Evolutionary conservation across 2,888 invertebrate genomes (phyloP).

Genomic region (Cataglyphis albicans): DNA sequence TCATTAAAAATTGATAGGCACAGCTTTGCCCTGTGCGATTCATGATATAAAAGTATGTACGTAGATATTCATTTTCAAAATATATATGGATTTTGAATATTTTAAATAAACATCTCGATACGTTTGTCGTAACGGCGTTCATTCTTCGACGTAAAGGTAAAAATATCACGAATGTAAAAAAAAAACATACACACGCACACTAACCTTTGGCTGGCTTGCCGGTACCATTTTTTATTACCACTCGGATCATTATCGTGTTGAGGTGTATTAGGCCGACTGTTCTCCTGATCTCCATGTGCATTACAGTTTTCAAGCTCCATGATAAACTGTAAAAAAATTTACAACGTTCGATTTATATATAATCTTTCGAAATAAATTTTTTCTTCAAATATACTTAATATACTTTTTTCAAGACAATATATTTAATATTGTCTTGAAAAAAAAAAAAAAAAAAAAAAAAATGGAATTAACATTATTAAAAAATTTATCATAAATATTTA

Average conservation of each 20-base stretch:
- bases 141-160: neutral
- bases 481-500: slow-evolving; percentile 3
- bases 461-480: neutral
- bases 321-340: slow-evolving; percentile 71
- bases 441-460: neutral
- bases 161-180: neutral
- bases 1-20: neutral
- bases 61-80: neutral
- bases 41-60: neutral
- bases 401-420: no score
- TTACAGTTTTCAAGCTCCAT: slow-evolving; percentile 82
- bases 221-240: slow-evolving; percentile 87
- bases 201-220: slow-evolving; percentile 87
- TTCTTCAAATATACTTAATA: neutral
- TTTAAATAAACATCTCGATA: neutral
- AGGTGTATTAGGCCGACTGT: slow-evolving; percentile 67
- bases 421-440: neutral
- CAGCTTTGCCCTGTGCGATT: neutral
- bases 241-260: slow-evolving; percentile 81
- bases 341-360: neutral
- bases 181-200: slow-evolving; percentile 64
- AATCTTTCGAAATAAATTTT: neutral
- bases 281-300: slow-evolving; percentile 70
- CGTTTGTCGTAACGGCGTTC: neutral
- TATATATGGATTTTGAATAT: neutral